These are phyloP conservation scores for Melanogrammus aeglefinus DNA, from an alignment of 2,797 vertebrate genomes.

Conservation along the genomic window DNA sequence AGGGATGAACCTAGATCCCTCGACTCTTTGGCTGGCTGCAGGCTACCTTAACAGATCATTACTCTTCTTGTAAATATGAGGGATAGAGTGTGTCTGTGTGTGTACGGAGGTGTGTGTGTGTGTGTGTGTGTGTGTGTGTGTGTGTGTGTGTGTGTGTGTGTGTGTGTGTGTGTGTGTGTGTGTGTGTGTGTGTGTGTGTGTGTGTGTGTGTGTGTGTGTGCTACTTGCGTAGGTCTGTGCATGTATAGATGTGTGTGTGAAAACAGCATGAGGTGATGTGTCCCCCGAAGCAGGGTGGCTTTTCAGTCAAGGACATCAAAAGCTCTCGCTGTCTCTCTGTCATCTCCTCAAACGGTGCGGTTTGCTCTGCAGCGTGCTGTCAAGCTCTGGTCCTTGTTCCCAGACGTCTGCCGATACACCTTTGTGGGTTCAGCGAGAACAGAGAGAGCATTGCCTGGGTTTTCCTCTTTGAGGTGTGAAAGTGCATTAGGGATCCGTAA, in stretches of 20 bases:
- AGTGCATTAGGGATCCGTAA: background rate
- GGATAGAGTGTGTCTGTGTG: background rate
- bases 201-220: background rate
- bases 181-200: background rate
- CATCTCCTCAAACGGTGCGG: background rate
- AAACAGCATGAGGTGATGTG: background rate
- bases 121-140: background rate
- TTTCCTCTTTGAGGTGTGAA: background rate
- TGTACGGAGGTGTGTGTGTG: background rate
- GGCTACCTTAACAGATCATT: conserved; percentile 20
- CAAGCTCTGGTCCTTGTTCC: background rate
- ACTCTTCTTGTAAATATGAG: conserved; percentile 25
- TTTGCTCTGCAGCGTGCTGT: background rate
- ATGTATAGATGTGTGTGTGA: background rate
- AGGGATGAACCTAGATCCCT: background rate
- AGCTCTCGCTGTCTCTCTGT: background rate
- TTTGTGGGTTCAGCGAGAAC: too few relatives aligned
- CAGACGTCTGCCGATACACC: background rate
- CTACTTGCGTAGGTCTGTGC: background rate
- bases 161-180: background rate
- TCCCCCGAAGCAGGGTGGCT: background rate
- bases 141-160: background rate
- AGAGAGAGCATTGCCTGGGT: background rate
- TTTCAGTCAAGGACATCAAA: background rate
- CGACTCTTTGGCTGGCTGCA: background rate